phyloP scores from a whole-genome alignment of 2,113 vertebrate genomes.

The Nesogale talazaci region DNA sequence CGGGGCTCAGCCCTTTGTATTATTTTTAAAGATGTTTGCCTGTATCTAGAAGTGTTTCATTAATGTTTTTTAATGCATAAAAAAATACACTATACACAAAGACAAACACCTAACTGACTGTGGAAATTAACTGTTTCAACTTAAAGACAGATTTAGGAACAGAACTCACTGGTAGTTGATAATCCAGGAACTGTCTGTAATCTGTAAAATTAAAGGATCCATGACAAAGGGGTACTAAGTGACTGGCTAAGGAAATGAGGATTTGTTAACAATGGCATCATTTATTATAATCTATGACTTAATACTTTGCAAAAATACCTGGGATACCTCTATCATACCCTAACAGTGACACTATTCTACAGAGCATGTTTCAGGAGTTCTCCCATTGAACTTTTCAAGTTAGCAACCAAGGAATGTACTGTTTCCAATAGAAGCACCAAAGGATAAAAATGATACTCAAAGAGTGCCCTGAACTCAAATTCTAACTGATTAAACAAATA shows the following conservation, averaged over 20 bases:
- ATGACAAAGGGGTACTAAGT: slow-evolving; percentile 34
- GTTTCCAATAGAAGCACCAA: slow-evolving; percentile 40
- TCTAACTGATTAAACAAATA: neutral
- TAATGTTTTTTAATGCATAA: neutral
- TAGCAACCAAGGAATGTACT: neutral
- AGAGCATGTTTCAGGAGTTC: too few species aligned
- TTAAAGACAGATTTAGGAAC: neutral
- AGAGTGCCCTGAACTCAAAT: neutral
- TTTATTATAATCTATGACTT: slow-evolving; percentile 1
- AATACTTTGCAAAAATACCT: slow-evolving; percentile 31
- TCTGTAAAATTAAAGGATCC: slow-evolving; percentile 10
- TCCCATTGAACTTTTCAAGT: neutral
- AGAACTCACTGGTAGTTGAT: neutral
- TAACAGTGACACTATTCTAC: neutral
- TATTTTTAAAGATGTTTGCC: neutral
- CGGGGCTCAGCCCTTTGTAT: too few species aligned
- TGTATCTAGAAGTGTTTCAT: neutral
- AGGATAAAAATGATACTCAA: slow-evolving; percentile 48
- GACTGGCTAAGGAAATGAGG: neutral
- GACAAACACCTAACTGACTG: neutral
- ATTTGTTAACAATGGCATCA: slow-evolving; percentile 12
- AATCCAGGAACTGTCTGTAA: neutral
- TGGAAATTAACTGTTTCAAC: neutral
- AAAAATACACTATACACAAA: neutral
- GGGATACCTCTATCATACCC: neutral